Base-by-base conservation (phyloP, 2,888 invertebrate genomes). In the Sminthurinus aureus region DNA sequence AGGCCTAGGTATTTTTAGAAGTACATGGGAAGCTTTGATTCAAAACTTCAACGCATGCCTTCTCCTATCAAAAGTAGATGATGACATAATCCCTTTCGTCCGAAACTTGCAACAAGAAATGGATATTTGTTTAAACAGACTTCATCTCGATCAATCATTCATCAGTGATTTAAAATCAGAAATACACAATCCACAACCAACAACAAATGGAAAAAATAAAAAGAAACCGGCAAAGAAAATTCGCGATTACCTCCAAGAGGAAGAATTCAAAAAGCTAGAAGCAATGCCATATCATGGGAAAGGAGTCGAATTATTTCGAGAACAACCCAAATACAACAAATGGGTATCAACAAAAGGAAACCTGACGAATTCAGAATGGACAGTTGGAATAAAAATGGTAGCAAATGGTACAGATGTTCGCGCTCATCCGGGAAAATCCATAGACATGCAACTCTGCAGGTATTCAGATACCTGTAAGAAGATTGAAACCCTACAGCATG, bases 281-380 rank as follows among this genome's bases (percentile, higher is more conserved):
- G 24, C 20, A 1, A 24, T 73, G 15, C 73, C 73, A 9, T 24
- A 24, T 11, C 20, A 73, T 15, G 73, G 26, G 8, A 9, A 73
- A 73, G 26, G 73, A 8, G 26, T 73, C 22, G 24, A 22, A 22
- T 13, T 26, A 22, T 73, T 73, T 18, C 4, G 26, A 73, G 73
- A 73, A 24, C 38, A 26, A 15, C 26, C 24, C 3, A 22, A 73
- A 24, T 24, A 15, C 38, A 73, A 73, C 26, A 73, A 73, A 26
- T 73, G 73, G 73, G 38, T 73, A 0, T 20, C 13, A 6, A 58
- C 58, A 58, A 58, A 58, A 58, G 58, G 58, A 58, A 11, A 58
- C 18, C 73, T 84, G 12, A 76, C 82, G 22, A n/a, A 66, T 13
- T 38, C 77, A 0, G 83, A 84, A 77, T 84, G 75, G 74, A 82